Conservation (phyloP, 2,113 vertebrate genomes). For the Chamaetylas fuelleborni region DNA sequence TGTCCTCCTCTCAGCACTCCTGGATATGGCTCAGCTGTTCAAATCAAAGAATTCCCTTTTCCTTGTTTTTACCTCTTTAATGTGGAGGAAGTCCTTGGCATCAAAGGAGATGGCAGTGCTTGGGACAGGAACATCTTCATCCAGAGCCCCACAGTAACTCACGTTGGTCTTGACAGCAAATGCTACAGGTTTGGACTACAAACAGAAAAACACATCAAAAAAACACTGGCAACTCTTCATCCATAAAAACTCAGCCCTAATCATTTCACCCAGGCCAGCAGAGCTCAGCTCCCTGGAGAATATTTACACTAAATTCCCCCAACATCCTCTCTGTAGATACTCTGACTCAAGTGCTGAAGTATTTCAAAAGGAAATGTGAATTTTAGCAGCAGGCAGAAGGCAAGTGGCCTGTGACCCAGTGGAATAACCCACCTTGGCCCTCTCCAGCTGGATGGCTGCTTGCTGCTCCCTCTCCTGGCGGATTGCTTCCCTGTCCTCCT, state of each 20-base stretch:
- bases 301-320: not conserved
- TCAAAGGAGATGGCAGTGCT: slow-evolving; percentile 95
- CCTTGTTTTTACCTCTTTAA: slow-evolving; percentile 88
- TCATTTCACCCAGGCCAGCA: not conserved
- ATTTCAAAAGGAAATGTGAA: accelerated
- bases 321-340: not conserved
- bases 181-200: slow-evolving; percentile 90
- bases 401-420: accelerated
- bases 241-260: not conserved
- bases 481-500: slow-evolving; percentile 94
- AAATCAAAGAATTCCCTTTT: not conserved
- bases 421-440: slow-evolving; percentile 85
- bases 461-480: slow-evolving; percentile 94
- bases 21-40: not conserved
- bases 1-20: not conserved
- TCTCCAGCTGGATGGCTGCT: slow-evolving; percentile 91
- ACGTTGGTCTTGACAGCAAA: slow-evolving; percentile 97
- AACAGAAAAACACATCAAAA: not conserved
- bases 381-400: not conserved
- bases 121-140: slow-evolving; percentile 94
- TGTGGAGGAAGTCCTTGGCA: slow-evolving; percentile 97
- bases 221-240: not conserved
- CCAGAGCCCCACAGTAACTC: slow-evolving; percentile 94
- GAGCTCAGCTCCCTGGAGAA: not conserved
- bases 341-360: not conserved